Evolutionary conservation across 2,888 invertebrate genomes (phyloP), one percentile per base, ranked within the genome.

Genomic region (Heteromurus nitidus): DNA sequence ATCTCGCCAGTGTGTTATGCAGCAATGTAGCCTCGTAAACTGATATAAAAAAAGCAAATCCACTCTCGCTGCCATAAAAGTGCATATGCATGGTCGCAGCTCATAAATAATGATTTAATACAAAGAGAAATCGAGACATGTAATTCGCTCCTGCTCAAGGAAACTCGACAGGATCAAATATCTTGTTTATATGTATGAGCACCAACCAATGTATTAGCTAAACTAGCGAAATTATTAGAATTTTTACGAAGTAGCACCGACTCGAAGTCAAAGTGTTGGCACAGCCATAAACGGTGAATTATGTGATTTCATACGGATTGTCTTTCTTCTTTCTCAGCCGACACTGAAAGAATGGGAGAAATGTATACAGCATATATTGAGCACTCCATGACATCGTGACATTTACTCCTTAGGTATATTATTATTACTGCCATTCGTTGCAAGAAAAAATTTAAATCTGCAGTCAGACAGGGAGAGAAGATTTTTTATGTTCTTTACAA

Each of bases 81-180:
- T 55, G 24, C 55, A 55, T 3, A 22, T 55, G 50, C 55, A 55
- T 24, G 16, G 20, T 20, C 24, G 55, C 55, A 50, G 18, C 30
- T 26, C 60, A 60, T 60, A 60, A 60, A 60, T 60, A 30, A 60
- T 30, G 16, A 60, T 60, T 55, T 47, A 36, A 36, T 36, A 36
- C 36, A 36, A 36, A 36, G 36, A 9, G 36, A 36, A 36, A 13
- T 36, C 44, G 44, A n/a, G n/a, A n/a, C n/a, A 36, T 44, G 44
- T 44, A 3, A 44, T 44, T 13, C 44, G n/a, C 2, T 31, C 20
- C 1, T 20, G 42, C 42, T 65, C 11, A 20, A 65, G 36, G n/a
- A n/a, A n/a, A n/a, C n/a, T n/a, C n/a, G n/a, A n/a, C n/a, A n/a
- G n/a, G n/a, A n/a, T n/a, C n/a, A n/a, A n/a, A n/a, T n/a, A n/a